Evolutionary conservation across 2,888 invertebrate species (phyloP), one percentile per base, ranked within the genome.

Genomic region (Arrhopalites spinosus): DNA sequence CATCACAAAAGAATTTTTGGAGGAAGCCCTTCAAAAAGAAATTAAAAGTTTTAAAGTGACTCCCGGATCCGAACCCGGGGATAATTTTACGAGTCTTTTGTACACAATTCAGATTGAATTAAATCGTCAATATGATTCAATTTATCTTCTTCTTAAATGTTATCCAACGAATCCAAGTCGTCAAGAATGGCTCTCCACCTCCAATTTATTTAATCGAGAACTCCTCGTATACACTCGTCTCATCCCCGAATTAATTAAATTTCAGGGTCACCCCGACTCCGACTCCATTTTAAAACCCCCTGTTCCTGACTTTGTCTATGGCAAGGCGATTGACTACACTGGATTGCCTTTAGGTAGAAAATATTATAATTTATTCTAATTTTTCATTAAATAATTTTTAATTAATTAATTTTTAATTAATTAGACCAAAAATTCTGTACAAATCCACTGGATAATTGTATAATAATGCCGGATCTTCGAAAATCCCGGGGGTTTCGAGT

Each of bases 381-480:
- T 36, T 36, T 11, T 36, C 36, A 36, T 36, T 36, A 36, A 36
- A 36, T 7, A 7, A 7, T 36, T 36, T 36, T 20, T 59, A n/a
- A n/a, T n/a, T n/a, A n/a, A n/a, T n/a, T n/a, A n/a, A n/a, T n/a
- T n/a, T n/a, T n/a, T n/a, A n/a, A n/a, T n/a, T n/a, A n/a, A n/a
- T 20, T 59, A 59, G 59, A 59, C 17, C 20, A 27, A 27, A 29
- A 27, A 63, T 5, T 29, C 8, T 63, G 27, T 13, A 13, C n/a
- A 2, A 15, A 59, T 0, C 59, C 61, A 1, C 13, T 74, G 27
- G 68, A 68, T 7, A 74, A 74, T 27, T 68, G 74, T 36, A 59
- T 74, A 15, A 29, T 74, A 27, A 74, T 74, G 74, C 59, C 74
- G 43, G 74, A 74, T 29, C n/a, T 74, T 1, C 2, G 74, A 27